Percentiles rank a stretch among this genome's conserved stretches.
These are phyloP conservation scores for Lithophane ornitopus DNA, from an alignment of 2,888 invertebrate genomes.

Conservation along the genomic window DNA sequence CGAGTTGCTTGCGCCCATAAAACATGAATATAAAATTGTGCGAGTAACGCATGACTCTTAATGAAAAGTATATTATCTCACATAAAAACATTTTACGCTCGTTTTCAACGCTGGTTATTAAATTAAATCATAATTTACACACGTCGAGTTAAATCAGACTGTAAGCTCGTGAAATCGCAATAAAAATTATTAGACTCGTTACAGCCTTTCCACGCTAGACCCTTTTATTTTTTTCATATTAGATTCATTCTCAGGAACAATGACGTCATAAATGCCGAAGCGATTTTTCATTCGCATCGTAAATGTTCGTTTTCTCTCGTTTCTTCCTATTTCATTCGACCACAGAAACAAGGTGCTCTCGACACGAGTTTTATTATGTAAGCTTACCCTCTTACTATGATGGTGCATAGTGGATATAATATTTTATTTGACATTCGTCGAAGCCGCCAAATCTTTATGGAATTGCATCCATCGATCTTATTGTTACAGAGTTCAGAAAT, in stretches of 20 bases:
- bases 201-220: constrained; percentile 77
- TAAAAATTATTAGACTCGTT: constrained; percentile 87
- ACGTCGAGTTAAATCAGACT: constrained; percentile 86
- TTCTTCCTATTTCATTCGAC: constrained; percentile 73
- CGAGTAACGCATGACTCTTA: constrained; percentile 84
- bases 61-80: constrained; percentile 88
- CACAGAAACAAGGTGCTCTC: constrained; percentile 75
- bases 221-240: constrained; percentile 76
- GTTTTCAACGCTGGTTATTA: constrained; percentile 87
- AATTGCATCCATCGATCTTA: constrained; percentile 26
- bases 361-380: constrained; percentile 67
- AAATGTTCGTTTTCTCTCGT: constrained; percentile 73
- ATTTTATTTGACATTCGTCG: constrained; percentile 48
- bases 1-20: constrained; percentile 78
- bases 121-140: constrained; percentile 90
- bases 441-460: constrained; percentile 11
- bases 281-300: constrained; percentile 84
- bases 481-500: constrained; percentile 2
- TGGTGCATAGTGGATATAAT: constrained; percentile 42
- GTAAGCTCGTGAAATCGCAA: constrained; percentile 86
- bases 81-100: constrained; percentile 88
- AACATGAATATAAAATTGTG: constrained; percentile 83
- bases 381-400: constrained; percentile 52
- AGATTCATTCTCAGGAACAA: constrained; percentile 79
- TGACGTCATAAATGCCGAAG: constrained; percentile 83